These are phyloP conservation scores for Pipistrellus pipistrellus DNA, from an alignment of 2,797 vertebrate species.

Conservation along the genomic window DNA sequence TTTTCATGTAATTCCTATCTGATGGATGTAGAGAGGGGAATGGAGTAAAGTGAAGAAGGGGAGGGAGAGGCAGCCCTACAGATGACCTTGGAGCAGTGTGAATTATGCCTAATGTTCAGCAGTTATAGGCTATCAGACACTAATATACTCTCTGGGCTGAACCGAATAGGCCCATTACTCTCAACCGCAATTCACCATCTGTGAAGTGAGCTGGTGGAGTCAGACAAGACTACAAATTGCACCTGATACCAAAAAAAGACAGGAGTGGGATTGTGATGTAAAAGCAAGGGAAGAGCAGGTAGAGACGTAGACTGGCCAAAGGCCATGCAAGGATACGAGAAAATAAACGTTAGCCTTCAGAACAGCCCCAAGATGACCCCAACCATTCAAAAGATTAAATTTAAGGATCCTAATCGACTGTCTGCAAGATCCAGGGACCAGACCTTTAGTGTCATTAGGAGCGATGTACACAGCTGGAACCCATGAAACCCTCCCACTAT, in stretches of 20 bases:
- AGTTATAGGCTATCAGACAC: conserved; percentile 82
- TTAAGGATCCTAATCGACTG: conserved; percentile 24
- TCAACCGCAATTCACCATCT: conserved; percentile 83
- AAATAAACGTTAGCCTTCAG: conserved; percentile 21
- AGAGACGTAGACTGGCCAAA: conserved; percentile 23
- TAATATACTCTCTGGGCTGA: conserved; percentile 83
- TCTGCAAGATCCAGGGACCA: not conserved
- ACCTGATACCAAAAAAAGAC: conserved; percentile 61
- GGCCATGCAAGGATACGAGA: not conserved
- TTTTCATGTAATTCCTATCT: conserved; percentile 67
- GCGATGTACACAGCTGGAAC: conserved; percentile 56
- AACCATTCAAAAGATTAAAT: conserved; percentile 32
- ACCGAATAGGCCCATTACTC: conserved; percentile 83
- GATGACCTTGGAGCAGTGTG: conserved; percentile 79
- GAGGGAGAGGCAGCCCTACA: conserved; percentile 55
- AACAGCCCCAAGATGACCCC: not conserved
- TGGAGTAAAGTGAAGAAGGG: not conserved
- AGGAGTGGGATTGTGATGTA: conserved; percentile 41
- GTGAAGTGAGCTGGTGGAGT: conserved; percentile 81
- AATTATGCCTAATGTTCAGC: conserved; percentile 77
- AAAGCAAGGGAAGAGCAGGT: conserved; percentile 56
- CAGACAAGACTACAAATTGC: conserved; percentile 81
- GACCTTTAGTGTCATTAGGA: conserved; percentile 56
- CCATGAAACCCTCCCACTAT: not conserved
- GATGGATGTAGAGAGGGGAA: conserved; percentile 30